Evolutionary conservation across 2,797 vertebrate genomes (phyloP), one percentile per base, ranked within the genome.

Genomic region (Ataeniobius toweri): DNA sequence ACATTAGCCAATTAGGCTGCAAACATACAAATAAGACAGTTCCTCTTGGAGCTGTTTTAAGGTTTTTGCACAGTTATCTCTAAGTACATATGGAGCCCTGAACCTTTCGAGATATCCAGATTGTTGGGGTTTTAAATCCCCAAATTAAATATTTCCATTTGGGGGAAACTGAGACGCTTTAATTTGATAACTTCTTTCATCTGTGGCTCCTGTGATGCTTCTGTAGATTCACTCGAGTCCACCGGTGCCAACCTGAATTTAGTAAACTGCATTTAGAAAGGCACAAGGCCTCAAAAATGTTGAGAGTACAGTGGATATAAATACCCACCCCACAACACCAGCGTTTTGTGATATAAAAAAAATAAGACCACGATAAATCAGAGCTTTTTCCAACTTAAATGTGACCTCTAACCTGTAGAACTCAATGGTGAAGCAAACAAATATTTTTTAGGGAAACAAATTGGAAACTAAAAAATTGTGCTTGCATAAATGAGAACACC

Each of bases 1-100:
- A 77, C 56, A 79, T 85, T 2, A 71, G 20, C 72, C 77, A 46
- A 80, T 83, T 51, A 77, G 41, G 28, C 39, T 22, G 7, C n/a
- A 28, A 24, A 83, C 39, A 69, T 31, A 53, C 31, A 18, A 20
- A 79, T 48, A 18, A 65, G 24, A 75, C 24, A 7, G 36, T 71
- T 63, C 31, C 56, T 63, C 44, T 9, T 24, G 50, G 48, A 58
- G 63, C 65, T 65, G 65, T 13, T 13, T 55, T 16, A 41, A 61
- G 9, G n/a, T 53, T 67, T 72, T 39, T n/a, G 20, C 31, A 26
- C 31, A 31, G 53, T 56, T 22, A 55, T 20, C 26, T 53, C 28
- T 36, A 1, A 24, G 65, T 44, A 44, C 44, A 68, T n/a, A n/a
- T 24, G 12, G 9, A 14, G 5, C 12, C 24, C 41, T 48, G n/a